Percentiles rank a stretch among this genome's conserved stretches.
Conservation (phyloP, 1,140 invertebrate species). For the Microplitis demolitor region DNA sequence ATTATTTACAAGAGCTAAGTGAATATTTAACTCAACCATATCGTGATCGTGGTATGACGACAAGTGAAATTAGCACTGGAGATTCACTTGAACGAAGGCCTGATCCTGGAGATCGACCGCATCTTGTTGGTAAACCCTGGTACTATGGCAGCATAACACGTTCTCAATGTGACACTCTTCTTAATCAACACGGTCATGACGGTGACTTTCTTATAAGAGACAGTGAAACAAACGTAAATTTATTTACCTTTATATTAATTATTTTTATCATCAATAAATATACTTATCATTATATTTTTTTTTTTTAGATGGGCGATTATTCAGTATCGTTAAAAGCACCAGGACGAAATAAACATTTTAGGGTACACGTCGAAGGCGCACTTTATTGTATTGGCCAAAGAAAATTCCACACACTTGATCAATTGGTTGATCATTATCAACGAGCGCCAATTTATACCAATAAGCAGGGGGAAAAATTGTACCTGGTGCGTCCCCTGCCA, state of each 20-base stretch:
- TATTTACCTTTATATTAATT: background rate
- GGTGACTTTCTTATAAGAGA: constrained; percentile 98
- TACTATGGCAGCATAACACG: constrained; percentile 96
- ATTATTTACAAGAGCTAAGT: constrained; percentile 92
- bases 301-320: constrained; percentile 91
- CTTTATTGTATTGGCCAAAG: constrained; percentile 97
- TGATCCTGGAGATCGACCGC: constrained; percentile 67
- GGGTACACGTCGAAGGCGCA: constrained; percentile 93
- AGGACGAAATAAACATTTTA: constrained; percentile 98
- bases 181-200: constrained; percentile 93
- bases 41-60: constrained; percentile 63
- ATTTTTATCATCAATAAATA: constrained; percentile 1
- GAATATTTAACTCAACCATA: constrained; percentile 86
- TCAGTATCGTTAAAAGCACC: constrained; percentile 98
- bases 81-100: constrained; percentile 60
- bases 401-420: constrained; percentile 94
- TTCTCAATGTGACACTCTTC: constrained; percentile 90
- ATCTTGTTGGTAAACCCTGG: constrained; percentile 85
- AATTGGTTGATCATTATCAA: constrained; percentile 98
- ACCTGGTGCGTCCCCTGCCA: constrained; percentile 85
- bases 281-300: constrained; percentile 8
- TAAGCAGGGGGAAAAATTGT: constrained; percentile 92
- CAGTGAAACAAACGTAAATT: constrained; percentile 96
- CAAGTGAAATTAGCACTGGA: constrained; percentile 58
- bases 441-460: constrained; percentile 98